Conservation (phyloP, 2,888 invertebrate species). For the Chydorus sphaericus region DNA sequence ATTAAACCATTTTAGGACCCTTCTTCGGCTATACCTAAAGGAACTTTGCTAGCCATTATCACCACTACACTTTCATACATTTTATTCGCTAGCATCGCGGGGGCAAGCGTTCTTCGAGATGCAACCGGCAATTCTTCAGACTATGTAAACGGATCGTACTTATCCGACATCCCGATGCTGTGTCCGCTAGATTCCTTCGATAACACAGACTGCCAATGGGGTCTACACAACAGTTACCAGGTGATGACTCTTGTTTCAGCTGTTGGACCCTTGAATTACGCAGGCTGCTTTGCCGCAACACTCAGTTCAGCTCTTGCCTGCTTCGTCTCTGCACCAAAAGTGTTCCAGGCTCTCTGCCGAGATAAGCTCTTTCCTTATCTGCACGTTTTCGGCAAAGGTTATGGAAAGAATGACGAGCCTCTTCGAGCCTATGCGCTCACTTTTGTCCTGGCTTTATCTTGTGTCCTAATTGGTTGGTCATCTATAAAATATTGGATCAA, state of each 20-base stretch:
- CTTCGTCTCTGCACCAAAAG: constrained; percentile 75
- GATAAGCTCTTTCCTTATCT: constrained; percentile 40
- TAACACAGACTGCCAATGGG: constrained; percentile 44
- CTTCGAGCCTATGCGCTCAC: constrained; percentile 35
- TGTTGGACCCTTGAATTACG: constrained; percentile 83
- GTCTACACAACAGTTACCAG: constrained; percentile 63
- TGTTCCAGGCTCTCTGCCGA: constrained; percentile 36
- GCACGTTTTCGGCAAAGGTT: constrained; percentile 36
- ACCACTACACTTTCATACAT: constrained; percentile 38
- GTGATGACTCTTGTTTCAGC: constrained; percentile 73
- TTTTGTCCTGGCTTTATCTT: constrained; percentile 34
- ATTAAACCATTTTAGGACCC: constrained; percentile 26
- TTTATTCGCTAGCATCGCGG: constrained; percentile 32
- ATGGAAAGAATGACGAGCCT: constrained; percentile 37
- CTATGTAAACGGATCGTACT: constrained; percentile 8
- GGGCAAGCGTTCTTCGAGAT: constrained; percentile 27
- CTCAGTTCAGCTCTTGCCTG: constrained; percentile 90
- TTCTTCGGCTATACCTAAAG: constrained; percentile 30
- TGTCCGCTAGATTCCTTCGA: no score
- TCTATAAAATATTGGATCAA: no score
- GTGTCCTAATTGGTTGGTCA: constrained; percentile 32
- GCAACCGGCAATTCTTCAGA: constrained; percentile 23
- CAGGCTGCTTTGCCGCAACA: constrained; percentile 94
- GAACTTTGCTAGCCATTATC: constrained; percentile 39
- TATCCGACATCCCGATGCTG: neutral